phyloP scores from a whole-genome alignment of 2,888 invertebrate species.

The Acleris literana region DNA sequence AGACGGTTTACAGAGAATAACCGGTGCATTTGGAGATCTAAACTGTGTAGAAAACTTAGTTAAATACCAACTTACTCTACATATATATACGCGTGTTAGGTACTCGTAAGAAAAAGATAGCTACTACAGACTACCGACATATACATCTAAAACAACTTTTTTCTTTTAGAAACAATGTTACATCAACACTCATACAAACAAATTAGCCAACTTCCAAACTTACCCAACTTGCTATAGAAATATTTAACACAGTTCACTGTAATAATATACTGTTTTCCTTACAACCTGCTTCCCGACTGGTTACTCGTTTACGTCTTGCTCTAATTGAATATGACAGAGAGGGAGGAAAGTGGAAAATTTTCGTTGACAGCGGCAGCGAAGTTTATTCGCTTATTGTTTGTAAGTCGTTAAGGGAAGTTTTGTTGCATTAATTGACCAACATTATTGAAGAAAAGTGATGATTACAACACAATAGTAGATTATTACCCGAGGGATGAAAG shows the following conservation, averaged over 20 bases:
- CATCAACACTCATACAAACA: conserved; percentile 6
- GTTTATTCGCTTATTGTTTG: conserved; percentile 11
- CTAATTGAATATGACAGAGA: neutral
- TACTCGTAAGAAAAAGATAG: too few species aligned
- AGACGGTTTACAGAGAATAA: too few species aligned
- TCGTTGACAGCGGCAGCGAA: neutral
- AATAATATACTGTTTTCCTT: conserved; percentile 9
- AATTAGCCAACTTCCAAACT: conserved; percentile 17
- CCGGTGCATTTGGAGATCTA: too few species aligned
- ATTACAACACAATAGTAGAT: neutral
- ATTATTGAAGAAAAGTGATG: neutral
- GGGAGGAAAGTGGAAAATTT: neutral
- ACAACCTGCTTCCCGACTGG: neutral
- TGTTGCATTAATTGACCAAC: neutral
- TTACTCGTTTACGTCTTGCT: neutral
- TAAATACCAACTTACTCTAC: too few species aligned
- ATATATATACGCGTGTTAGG: too few species aligned
- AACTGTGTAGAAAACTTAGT: too few species aligned
- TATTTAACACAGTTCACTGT: conserved; percentile 3
- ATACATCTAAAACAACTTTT: neutral
- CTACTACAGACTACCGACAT: too few species aligned
- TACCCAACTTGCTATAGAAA: conserved; percentile 5
- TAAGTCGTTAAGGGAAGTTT: neutral
- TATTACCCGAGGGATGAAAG: too few species aligned
- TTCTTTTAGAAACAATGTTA: conserved; percentile 2